Base-by-base conservation (phyloP, 2,888 invertebrate genomes). In the Chironomus riparius region DNA sequence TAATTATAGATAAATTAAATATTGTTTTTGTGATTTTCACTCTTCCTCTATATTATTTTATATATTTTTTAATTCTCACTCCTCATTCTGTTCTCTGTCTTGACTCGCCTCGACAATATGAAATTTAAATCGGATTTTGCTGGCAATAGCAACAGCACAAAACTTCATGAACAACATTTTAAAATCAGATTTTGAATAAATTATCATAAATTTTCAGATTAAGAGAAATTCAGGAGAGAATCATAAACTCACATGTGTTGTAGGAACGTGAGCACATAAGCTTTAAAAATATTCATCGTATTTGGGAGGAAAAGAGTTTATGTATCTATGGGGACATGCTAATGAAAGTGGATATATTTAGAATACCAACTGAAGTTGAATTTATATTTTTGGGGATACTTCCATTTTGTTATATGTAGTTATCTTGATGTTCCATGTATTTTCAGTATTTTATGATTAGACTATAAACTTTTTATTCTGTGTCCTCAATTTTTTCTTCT, bases 1-100 rank as follows among this genome's bases (percentile, higher is more conserved):
- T 47, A 76, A 76, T 76, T 76, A 76, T 76, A 68, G 68, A 76
- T 76, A 76, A 65, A 76, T 76, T 69, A 76, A 76, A 76, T 76
- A 76, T 76, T 76, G 76, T 76, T 76, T 68, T 65, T 65, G 38
- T 21, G 65, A 21, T 18, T 24, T n/a, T 65, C 28, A 28, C 28
- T 28, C 22, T 24, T 24, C 22, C 22, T 28, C 28, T n/a, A n/a
- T n/a, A n/a, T n/a, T n/a, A n/a, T n/a, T n/a, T n/a, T n/a, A n/a
- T n/a, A 1, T 28, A 1, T 28, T 28, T 28, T 28, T 28, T 4
- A 4, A 5, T n/a, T 28, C 28, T 21, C 65, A 21, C 56, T 56
- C 56, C 7, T 18, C n/a, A n/a, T 56, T 15, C 7, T 1, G 15
- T 18, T 56, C 18, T 56, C 1, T 50, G 56, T 38, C 38, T 38